Evolutionary conservation across 2,113 vertebrate genomes (phyloP), one percentile per base, ranked within the genome.

Genomic region (Elanus axillaris): DNA sequence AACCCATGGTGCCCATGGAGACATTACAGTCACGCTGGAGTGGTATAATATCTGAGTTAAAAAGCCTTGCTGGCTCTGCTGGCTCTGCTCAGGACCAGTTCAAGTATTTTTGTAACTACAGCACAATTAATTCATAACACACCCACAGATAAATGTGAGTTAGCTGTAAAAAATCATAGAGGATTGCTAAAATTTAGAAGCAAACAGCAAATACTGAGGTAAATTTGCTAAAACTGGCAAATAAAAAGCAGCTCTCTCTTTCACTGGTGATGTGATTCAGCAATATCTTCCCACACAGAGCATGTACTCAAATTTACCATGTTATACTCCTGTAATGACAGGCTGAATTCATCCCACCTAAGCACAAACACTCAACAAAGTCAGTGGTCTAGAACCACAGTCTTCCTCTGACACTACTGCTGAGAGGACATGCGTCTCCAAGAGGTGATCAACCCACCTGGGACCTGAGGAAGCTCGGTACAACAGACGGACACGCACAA

Each of bases 381-480:
- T 23, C n/a, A 81, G 3, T 16, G 38, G 29, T 67, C 26, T 74
- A 81, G 64, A 85, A 81, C 38, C 32, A 77, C 4, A 42, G 68
- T 9, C 45, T 17, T 75, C 21, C 38, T 91, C 56, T 67, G 62
- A 38, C 29, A 34, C 38, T 38, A 27, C 55, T 52, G 25, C 42
- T 38, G 47, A 81, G 32, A 77, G 45, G 22, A 63, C 0, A 8
- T 11, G 20, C 17, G n/a, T 25, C 38, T 89, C 56, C 64, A 72
- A 64, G n/a, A 52, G 52, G 52, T 31, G 47, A 7, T 6, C 2
- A 2, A n/a, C 6, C 18, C n/a, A 60, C 3, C 0, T 17, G 26
- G 59, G 8, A 52, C 29, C 67, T 13, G 27, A 48, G 45, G 45
- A 87, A 91, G 34, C 52, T 75, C 34, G 22, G 25, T 22, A 50